Percentiles rank a stretch among this genome's conserved stretches.
These are phyloP conservation scores for Eilema caniola DNA, from an alignment of 2,888 invertebrate genomes.

Conservation along the genomic window DNA sequence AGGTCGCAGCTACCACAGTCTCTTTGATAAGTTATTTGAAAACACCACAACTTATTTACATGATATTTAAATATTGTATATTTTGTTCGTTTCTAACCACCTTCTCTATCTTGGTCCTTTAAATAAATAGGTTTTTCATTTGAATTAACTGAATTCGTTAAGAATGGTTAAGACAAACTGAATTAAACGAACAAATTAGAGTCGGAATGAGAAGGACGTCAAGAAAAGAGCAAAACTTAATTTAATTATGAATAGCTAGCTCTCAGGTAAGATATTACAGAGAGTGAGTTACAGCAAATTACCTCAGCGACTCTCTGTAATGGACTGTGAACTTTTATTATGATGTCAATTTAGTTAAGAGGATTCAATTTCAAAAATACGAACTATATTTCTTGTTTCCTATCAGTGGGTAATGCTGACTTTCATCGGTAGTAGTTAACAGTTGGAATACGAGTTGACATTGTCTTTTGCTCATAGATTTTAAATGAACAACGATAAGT, in stretches of 20 bases:
- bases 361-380: slow-evolving; percentile 37
- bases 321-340: slow-evolving; percentile 47
- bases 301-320: slow-evolving; percentile 52
- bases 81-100: not conserved
- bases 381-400: slow-evolving; percentile 20
- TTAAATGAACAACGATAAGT: not conserved
- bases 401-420: slow-evolving; percentile 5
- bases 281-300: slow-evolving; percentile 57
- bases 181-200: slow-evolving; percentile 45
- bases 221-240: slow-evolving; percentile 47
- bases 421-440: slow-evolving; percentile 5
- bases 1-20: slow-evolving; percentile 51
- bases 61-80: not conserved
- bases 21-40: slow-evolving; percentile 54
- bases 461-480: not conserved
- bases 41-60: slow-evolving; percentile 27
- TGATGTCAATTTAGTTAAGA: slow-evolving; percentile 51
- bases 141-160: not conserved
- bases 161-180: slow-evolving; percentile 21
- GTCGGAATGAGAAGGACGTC: slow-evolving; percentile 29
- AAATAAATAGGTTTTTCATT: not conserved
- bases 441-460: not conserved
- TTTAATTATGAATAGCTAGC: slow-evolving; percentile 49
- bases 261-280: slow-evolving; percentile 45
- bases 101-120: not conserved